A percentile compares a stretch with the other conserved stretches of the same genome.
phyloP scores from a whole-genome alignment of 2,888 invertebrate species.

The Bimastos eiseni region DNA sequence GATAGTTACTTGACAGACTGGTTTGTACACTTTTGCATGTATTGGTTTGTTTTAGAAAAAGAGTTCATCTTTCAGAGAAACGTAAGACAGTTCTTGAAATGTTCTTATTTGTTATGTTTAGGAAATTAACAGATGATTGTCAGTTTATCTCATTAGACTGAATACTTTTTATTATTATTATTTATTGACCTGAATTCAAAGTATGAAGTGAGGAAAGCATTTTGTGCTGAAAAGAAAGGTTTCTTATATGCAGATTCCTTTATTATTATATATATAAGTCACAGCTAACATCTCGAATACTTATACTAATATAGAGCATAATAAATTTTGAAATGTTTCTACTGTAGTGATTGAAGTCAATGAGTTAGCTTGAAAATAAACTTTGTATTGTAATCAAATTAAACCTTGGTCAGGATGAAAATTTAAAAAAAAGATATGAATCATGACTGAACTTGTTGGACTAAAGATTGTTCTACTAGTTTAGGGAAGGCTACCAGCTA shows the following conservation, averaged over 20 bases:
- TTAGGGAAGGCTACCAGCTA: background rate
- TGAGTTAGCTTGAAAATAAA: no score
- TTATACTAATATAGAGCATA: no score
- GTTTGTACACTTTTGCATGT: background rate
- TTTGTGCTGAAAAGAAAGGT: background rate
- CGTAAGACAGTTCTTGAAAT: slow-evolving; percentile 16
- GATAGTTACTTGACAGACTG: background rate
- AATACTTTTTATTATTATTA: background rate
- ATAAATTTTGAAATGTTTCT: no score
- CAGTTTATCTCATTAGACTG: background rate
- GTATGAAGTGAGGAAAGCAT: background rate
- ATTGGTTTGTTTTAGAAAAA: background rate
- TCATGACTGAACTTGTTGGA: background rate
- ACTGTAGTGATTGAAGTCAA: no score
- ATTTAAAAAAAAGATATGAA: background rate
- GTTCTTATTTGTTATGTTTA: background rate
- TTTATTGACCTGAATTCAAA: background rate
- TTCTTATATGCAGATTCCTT: no score
- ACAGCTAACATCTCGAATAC: no score
- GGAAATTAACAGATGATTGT: background rate
- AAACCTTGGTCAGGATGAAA: no score
- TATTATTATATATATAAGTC: no score
- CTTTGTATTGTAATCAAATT: no score
- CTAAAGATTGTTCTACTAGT: background rate
- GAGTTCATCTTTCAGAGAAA: slow-evolving; percentile 17